A percentile compares a stretch with the other conserved stretches of the same genome.
These are phyloP conservation scores for Polyergus mexicanus DNA, from an alignment of 1,140 invertebrate genomes.

Conservation along the genomic window DNA sequence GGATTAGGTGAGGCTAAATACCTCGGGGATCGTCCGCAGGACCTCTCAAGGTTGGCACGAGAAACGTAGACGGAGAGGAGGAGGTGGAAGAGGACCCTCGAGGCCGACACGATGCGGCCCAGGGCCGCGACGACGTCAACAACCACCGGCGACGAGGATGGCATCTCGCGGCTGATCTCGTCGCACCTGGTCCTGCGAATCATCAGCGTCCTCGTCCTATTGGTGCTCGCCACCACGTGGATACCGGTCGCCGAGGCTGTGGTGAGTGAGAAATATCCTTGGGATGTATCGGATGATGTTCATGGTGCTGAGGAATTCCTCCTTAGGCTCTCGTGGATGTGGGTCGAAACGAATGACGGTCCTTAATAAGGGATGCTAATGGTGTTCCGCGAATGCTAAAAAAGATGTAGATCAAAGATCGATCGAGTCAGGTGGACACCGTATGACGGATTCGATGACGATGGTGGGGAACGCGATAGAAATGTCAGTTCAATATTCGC, in stretches of 20 bases:
- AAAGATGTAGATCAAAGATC: background rate
- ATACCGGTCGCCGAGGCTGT: conserved; percentile 72
- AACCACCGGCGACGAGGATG: conserved; percentile 33
- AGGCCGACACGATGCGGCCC: conserved; percentile 70
- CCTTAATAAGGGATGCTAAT: no score
- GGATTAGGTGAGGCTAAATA: background rate
- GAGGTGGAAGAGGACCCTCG: conserved; percentile 48
- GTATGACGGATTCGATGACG: background rate
- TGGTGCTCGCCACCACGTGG: conserved; percentile 64
- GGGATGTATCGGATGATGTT: conserved; percentile 9
- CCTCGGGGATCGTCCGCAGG: conserved; percentile 6
- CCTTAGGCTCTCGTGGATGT: background rate
- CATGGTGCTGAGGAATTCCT: background rate
- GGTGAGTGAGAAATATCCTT: conserved; percentile 73
- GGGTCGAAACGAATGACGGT: no score
- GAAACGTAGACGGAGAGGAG: conserved; percentile 15
- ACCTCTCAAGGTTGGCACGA: background rate
- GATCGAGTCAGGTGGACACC: conserved; percentile 12
- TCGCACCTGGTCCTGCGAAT: conserved; percentile 58
- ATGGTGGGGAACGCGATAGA: conserved; percentile 19
- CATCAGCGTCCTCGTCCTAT: conserved; percentile 72
- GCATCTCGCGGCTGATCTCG: conserved; percentile 61
- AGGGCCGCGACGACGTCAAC: conserved; percentile 71
- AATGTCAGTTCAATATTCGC: conserved; percentile 16
- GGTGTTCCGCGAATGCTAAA: background rate